These are phyloP conservation scores for Picathartes gymnocephalus DNA, from an alignment of 2,113 vertebrate genomes.

Conservation along the genomic window DNA sequence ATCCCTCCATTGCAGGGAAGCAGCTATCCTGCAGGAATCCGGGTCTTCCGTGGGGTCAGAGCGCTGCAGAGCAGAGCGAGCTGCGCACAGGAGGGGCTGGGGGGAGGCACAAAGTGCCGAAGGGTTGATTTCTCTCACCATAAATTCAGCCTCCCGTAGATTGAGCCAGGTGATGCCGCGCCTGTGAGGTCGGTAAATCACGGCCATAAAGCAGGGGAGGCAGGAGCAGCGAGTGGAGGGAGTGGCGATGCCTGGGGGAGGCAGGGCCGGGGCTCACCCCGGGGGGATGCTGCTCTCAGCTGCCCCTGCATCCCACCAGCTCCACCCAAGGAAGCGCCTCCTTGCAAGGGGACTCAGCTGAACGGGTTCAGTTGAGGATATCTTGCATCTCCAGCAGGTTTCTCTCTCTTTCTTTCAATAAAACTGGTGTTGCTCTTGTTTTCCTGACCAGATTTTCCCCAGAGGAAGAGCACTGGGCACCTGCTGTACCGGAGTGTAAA, in stretches of 20 bases:
- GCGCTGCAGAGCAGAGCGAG: rapidly evolving
- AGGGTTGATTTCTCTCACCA: not conserved
- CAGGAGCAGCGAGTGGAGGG: not conserved
- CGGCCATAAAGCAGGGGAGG: not conserved
- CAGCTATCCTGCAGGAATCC: not conserved
- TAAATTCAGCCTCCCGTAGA: slow-evolving; percentile 13
- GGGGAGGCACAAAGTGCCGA: rapidly evolving
- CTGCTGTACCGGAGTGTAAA: not conserved
- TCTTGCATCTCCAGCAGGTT: not conserved
- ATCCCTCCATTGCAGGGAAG: not conserved
- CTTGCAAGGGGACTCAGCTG: not conserved
- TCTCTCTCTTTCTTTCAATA: not conserved
- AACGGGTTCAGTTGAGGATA: not conserved
- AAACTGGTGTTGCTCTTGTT: not conserved
- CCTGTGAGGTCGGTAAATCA: slow-evolving; percentile 28
- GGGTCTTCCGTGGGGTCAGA: rapidly evolving
- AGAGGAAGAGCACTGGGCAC: not conserved
- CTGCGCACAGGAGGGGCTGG: rapidly evolving
- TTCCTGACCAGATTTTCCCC: not conserved
- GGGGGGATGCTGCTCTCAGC: not conserved
- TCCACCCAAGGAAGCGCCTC: not conserved
- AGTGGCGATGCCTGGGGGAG: not conserved
- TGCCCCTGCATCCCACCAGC: not conserved
- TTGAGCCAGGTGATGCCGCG: not conserved
- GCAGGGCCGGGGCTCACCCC: not conserved